Evolutionary conservation across 2,113 vertebrate species (phyloP).

Genomic region (Jaculus jaculus): DNA sequence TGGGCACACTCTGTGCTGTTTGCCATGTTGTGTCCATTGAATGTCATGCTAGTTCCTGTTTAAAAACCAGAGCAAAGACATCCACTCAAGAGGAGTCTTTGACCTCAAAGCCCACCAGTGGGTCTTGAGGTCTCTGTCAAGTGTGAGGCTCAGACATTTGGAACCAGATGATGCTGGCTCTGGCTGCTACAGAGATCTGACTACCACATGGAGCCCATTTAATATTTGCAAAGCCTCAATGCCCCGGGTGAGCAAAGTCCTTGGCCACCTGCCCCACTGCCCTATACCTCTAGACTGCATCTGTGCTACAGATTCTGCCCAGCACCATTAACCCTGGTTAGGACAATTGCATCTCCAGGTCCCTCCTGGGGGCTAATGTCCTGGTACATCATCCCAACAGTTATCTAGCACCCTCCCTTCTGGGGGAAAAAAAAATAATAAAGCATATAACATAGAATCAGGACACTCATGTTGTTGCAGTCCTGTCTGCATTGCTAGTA

Average conservation of each 20-base stretch:
- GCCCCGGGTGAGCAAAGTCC: neutral
- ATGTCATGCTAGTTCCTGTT: rapidly evolving
- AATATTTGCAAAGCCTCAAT: neutral
- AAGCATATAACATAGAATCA: too few relatives aligned
- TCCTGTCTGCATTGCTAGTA: too few relatives aligned
- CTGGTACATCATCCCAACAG: neutral
- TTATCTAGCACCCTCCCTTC: neutral
- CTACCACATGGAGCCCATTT: too few relatives aligned
- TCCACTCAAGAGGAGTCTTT: neutral
- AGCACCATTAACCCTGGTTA: neutral
- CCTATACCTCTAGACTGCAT: neutral
- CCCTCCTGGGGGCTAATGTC: neutral
- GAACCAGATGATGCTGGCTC: rapidly evolving
- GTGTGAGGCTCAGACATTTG: neutral
- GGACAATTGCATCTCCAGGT: too few relatives aligned
- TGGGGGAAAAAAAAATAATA: too few relatives aligned
- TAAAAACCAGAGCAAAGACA: neutral
- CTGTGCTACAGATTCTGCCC: neutral
- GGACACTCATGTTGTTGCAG: neutral
- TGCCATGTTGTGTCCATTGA: neutral
- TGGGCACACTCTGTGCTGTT: neutral
- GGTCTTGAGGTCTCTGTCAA: neutral
- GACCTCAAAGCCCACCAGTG: neutral
- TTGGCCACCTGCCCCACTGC: too few relatives aligned
- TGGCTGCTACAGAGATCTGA: too few relatives aligned